Conservation (phyloP, 2,113 vertebrate genomes). For the Corythoichthys intestinalis region DNA sequence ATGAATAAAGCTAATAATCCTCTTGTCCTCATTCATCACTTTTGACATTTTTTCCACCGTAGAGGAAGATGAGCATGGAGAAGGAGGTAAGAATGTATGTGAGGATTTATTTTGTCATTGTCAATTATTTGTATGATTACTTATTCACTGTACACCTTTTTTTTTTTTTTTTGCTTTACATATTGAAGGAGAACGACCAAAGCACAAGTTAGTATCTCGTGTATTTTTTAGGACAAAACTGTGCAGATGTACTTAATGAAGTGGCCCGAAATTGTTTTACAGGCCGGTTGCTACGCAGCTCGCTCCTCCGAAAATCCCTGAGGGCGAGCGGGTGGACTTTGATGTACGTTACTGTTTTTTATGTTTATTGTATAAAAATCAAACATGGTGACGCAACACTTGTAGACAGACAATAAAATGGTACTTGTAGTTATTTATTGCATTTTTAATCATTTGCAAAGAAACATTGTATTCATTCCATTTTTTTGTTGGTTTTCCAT, state of each 20-base stretch:
- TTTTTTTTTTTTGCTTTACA: background rate
- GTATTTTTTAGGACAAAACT: background rate
- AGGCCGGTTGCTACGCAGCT: conserved; percentile 63
- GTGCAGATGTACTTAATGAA: background rate
- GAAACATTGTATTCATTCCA: too few species aligned
- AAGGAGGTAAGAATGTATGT: conserved; percentile 53
- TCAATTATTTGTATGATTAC: background rate
- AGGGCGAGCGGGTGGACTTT: conserved; percentile 76
- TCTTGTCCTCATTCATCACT: conserved; percentile 2
- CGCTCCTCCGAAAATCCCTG: conserved; percentile 73
- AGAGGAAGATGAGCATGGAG: conserved; percentile 61
- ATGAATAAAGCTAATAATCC: background rate
- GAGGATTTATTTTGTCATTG: background rate
- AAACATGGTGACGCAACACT: too few species aligned
- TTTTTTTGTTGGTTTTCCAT: background rate
- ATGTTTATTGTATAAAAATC: background rate
- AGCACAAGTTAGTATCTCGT: conserved; percentile 64
- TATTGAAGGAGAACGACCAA: conserved; percentile 66
- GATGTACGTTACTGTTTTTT: conserved; percentile 55
- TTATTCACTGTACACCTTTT: background rate
- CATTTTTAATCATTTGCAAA: too few species aligned
- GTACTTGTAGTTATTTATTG: too few species aligned
- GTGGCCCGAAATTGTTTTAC: conserved; percentile 10
- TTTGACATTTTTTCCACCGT: conserved; percentile 11
- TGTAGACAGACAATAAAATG: too few species aligned